Conservation (phyloP, 2,113 vertebrate genomes). For the Zosterops pallidus region DNA sequence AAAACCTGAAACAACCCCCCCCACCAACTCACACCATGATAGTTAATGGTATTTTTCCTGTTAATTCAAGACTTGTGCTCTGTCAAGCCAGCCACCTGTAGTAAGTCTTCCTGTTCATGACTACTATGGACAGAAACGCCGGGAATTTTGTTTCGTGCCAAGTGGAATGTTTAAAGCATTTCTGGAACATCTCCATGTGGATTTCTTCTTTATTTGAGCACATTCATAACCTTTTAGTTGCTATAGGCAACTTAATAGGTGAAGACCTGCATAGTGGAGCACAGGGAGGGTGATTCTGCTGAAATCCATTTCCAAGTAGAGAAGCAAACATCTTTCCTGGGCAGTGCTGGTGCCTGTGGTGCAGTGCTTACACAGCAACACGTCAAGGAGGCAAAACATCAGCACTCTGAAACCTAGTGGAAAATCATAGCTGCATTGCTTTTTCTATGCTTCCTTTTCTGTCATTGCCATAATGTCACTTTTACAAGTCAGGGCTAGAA, state of each 20-base stretch:
- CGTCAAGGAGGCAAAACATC: background rate
- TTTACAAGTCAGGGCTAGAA: background rate
- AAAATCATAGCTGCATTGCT: background rate
- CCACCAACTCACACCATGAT: too few relatives aligned
- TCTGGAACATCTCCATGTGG: background rate
- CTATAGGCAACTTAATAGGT: background rate
- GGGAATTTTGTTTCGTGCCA: background rate
- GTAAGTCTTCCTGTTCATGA: background rate
- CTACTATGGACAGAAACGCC: background rate
- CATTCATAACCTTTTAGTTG: background rate
- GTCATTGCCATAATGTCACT: background rate
- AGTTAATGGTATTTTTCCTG: background rate
- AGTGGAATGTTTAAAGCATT: background rate
- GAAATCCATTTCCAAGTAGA: background rate
- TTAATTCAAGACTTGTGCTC: background rate
- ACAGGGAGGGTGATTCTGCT: background rate
- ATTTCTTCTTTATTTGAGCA: background rate
- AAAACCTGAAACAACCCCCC: fast-evolving
- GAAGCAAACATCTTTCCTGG: background rate
- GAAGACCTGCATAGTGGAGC: background rate
- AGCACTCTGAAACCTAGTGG: background rate
- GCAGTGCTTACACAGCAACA: background rate
- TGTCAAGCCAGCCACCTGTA: background rate
- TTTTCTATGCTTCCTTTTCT: background rate
- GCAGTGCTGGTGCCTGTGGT: background rate